Evolutionary conservation across 37 sponge, comb jelly and placozoan genomes (phyloP), one percentile per base, ranked within the genome.

Genomic region (Axinella damicornis): DNA sequence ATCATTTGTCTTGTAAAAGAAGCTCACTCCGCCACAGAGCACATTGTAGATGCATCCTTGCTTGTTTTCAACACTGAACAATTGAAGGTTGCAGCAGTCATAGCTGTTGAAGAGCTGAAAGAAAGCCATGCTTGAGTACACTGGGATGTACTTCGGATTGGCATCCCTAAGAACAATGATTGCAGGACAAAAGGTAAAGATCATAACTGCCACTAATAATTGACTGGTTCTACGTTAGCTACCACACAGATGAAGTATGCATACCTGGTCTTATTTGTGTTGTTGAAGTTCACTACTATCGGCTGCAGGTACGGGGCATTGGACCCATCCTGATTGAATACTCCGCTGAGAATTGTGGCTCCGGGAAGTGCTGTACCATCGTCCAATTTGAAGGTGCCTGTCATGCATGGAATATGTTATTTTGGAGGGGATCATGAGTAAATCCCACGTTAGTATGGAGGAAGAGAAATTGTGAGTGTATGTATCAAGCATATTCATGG

Each of bases 291-390:
- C 53, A 34, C 9, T n/a, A 73, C 53, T 5, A 73, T 37, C n/a
- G 74, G 74, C 28, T 73, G 74, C 39, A 73, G 74, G 28, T 34
- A 73, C 4, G 74, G 74, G 0, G 74, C 74, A 73, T 73, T 24
- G n/a, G 74, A 73, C 19, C 74, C 74, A 24, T 73, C 74, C 28
- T 73, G 74, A 21, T 73, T 36, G 74, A 73, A 73, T 41, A 73
- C 74, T 6, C 74, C 74, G 28, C 74, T 73, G 2, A 73, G 56
- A 40, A 73, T 73, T 53, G 40, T n/a, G n/a, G 74, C 74, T 25
- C 74, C 74, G 1, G 53, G 53, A 73, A 24, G 28, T 19, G 69
- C 69, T 6, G 30, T 69, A 2, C 37, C 46, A 46, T 46, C 64
- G 28, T 13, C 11, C 5, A 13, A 13, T 6, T 2, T 24, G 12